Evolutionary conservation across 2,797 vertebrate genomes (phyloP).

Genomic region (Micrastur ruficollis): DNA sequence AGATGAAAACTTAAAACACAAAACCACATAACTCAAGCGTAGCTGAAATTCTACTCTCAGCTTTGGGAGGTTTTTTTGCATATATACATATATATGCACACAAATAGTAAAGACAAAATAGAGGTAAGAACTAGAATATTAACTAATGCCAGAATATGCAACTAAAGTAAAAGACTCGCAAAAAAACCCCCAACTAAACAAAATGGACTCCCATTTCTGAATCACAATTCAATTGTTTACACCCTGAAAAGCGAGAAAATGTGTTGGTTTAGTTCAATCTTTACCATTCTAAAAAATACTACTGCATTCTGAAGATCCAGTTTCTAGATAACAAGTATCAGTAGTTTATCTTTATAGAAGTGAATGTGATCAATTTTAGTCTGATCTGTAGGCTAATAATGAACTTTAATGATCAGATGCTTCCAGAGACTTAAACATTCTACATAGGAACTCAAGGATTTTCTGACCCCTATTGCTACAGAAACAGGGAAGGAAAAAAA

Average conservation of each 20-base stretch:
- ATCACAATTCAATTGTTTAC: not conserved
- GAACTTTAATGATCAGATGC: not conserved
- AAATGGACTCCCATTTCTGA: not conserved
- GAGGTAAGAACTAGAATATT: not conserved
- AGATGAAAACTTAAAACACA: not conserved
- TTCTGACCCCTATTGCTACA: not conserved
- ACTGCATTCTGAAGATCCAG: not conserved
- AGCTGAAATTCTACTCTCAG: not conserved
- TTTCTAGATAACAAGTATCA: not conserved
- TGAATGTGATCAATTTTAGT: not conserved
- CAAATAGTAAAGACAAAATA: not conserved
- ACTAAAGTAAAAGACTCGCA: not conserved
- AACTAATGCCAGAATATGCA: not conserved
- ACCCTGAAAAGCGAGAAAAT: not conserved
- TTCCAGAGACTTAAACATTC: not conserved
- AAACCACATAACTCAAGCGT: not conserved
- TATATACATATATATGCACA: not conserved
- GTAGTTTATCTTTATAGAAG: not conserved
- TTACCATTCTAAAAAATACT: not conserved
- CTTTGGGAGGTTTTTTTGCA: not conserved
- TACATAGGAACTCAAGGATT: not conserved
- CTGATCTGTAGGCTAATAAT: not conserved
- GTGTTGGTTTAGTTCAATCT: not conserved
- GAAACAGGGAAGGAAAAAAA: rapidly evolving
- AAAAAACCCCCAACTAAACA: rapidly evolving